Evolutionary conservation across 2,888 invertebrate genomes (phyloP), one percentile per base, ranked within the genome.

Genomic region (Eilema depressum): DNA sequence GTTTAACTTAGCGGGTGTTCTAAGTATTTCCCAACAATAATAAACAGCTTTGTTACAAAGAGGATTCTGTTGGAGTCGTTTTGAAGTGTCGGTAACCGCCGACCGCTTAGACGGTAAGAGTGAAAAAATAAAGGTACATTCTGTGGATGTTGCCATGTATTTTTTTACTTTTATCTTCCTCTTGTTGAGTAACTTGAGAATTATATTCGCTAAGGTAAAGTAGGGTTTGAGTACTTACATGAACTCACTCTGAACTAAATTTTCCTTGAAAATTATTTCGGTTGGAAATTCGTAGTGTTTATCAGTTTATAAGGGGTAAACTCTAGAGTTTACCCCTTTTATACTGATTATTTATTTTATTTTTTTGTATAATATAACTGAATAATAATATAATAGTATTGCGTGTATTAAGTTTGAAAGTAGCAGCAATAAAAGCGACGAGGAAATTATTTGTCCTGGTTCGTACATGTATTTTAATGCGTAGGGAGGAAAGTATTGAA

Each of bases 11-110:
- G 72, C 71, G 60, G 62, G n/a, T 61, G 59, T 28, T 60, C 67
- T 70, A 67, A 74, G 73, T 73, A 74, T 70, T 75, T 66, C 65
- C 63, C 63, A 67, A 66, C 73, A 79, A 76, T 75, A 82, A 76
- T 78, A 73, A 82, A 78, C 73, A 78, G 72, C 71, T 78, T 82
- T 78, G 71, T 82, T 78, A 64, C 73, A 78, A 76, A 76, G 70
- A 75, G 75, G 78, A 80, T 82, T 82, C 73, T 65, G 66, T 70
- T 69, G 28, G 64, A 68, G 70, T 72, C 66, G 63, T 69, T 74
- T 73, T 76, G 63, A 78, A 81, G 81, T 82, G 83, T 67, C 64
- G 66, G 61, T 41, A 71, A 64, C 68, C 73, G 64, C 47, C 61
- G 68, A 67, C 57, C 72, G 66, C 62, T 80, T 66, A 71, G 74